Evolutionary conservation across 2,888 invertebrate genomes (phyloP).

Genomic region (Pristionchus fissidentatus): DNA sequence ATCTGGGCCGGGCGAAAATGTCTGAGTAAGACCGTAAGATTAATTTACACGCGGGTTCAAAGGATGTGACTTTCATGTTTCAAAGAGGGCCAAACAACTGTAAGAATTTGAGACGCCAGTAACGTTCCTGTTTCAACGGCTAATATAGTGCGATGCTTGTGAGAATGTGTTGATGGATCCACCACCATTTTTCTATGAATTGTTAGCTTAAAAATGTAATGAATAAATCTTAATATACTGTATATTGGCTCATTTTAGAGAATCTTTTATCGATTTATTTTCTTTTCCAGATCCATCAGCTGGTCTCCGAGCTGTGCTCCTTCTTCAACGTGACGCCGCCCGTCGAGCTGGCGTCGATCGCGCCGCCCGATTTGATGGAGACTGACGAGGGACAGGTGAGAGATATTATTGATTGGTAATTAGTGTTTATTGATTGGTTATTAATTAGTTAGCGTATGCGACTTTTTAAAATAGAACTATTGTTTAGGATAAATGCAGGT

Average conservation of each 20-base stretch:
- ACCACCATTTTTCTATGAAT: neutral
- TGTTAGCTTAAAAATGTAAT: neutral
- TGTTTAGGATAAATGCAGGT: too few relatives aligned
- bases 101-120: too few relatives aligned
- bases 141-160: too few relatives aligned
- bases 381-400: slow-evolving; percentile 60
- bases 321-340: slow-evolving; percentile 92
- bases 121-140: too few relatives aligned
- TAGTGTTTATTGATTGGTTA: neutral
- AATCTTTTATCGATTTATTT: too few relatives aligned
- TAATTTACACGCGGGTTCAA: too few relatives aligned
- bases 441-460: neutral
- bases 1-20: too few relatives aligned
- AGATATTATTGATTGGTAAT: neutral
- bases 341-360: slow-evolving; percentile 85
- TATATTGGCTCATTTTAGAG: too few relatives aligned
- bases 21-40: too few relatives aligned
- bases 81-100: too few relatives aligned
- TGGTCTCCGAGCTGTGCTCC: slow-evolving; percentile 92
- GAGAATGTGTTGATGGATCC: too few relatives aligned
- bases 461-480: neutral
- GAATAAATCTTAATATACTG: neutral
- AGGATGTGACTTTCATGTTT: too few relatives aligned
- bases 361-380: slow-evolving; percentile 80
- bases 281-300: slow-evolving; percentile 86